phyloP scores from a whole-genome alignment of 2,113 vertebrate genomes.

The Chaetodon auriga region DNA sequence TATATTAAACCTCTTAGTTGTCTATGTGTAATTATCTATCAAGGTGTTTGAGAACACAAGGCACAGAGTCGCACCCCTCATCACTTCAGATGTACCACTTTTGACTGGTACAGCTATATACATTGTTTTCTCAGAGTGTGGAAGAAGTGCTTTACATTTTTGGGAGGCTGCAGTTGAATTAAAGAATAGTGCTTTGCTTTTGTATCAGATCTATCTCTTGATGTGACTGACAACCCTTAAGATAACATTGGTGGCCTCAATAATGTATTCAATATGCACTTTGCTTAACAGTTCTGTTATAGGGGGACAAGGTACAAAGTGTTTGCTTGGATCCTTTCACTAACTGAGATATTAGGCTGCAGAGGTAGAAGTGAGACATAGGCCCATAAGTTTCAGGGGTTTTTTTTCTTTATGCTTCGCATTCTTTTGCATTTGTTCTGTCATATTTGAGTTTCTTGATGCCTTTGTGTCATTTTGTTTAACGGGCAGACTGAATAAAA shows the following conservation, averaged over 20 bases:
- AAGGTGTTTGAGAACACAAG: constrained; percentile 53
- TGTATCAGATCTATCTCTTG: constrained; percentile 54
- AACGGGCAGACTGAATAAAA: constrained; percentile 7
- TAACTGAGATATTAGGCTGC: background rate
- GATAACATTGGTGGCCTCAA: constrained; percentile 70
- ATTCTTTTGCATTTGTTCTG: constrained; percentile 16
- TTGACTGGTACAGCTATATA: constrained; percentile 9
- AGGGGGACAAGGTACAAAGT: constrained; percentile 1
- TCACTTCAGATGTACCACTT: constrained; percentile 9
- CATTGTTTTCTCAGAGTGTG: constrained; percentile 44
- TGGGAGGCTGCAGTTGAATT: constrained; percentile 56
- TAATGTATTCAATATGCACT: constrained; percentile 74
- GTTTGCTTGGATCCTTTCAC: constrained; percentile 21
- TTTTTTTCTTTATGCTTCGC: constrained; percentile 20
- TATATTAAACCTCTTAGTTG: constrained; percentile 53
- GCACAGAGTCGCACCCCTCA: constrained; percentile 41
- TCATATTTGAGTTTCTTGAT: constrained; percentile 15
- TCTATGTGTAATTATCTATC: constrained; percentile 54
- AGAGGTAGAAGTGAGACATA: constrained; percentile 16
- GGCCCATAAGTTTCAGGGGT: background rate
- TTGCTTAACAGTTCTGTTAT: constrained; percentile 62
- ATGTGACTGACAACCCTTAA: constrained; percentile 53
- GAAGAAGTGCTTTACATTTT: constrained; percentile 72
- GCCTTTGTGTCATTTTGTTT: constrained; percentile 24
- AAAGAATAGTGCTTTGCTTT: constrained; percentile 64